These are phyloP conservation scores for Armadillidium nasatum DNA, from an alignment of 1,140 invertebrate genomes.

Conservation along the genomic window DNA sequence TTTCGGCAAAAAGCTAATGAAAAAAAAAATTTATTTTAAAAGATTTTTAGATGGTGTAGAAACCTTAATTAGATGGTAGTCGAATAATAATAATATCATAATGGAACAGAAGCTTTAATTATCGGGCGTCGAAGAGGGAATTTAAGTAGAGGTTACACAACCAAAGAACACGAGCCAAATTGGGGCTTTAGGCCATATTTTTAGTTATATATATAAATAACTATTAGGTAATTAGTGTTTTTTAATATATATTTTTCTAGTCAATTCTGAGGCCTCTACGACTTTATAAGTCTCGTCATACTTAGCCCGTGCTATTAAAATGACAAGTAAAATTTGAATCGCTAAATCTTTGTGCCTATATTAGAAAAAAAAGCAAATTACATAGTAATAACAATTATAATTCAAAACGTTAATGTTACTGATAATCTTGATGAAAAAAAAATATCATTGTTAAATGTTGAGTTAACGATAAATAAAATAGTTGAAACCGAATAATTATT, in stretches of 20 bases:
- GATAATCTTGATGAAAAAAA: background rate
- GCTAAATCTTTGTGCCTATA: constrained; percentile 3
- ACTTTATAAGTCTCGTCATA: background rate
- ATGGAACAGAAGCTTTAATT: too few relatives aligned
- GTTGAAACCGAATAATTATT: background rate
- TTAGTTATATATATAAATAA: background rate
- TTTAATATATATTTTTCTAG: constrained; percentile 14
- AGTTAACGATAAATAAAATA: background rate
- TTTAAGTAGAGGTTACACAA: background rate
- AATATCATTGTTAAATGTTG: constrained; percentile 2
- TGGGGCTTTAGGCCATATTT: constrained; percentile 1
- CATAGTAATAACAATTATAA: constrained; percentile 6
- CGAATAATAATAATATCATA: too few relatives aligned
- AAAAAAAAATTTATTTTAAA: too few relatives aligned
- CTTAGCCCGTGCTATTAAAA: background rate
- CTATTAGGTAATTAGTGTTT: background rate
- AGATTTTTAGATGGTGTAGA: too few relatives aligned
- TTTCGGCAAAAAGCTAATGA: too few relatives aligned
- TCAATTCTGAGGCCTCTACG: constrained; percentile 2
- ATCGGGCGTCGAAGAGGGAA: too few relatives aligned
- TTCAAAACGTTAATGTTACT: background rate
- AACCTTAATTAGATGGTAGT: too few relatives aligned
- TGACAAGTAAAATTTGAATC: constrained; percentile 5
- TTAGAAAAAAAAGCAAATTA: background rate
- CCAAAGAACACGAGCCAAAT: constrained; percentile 1